These are phyloP conservation scores for Orchestes rusci DNA, from an alignment of 2,888 invertebrate genomes.

Conservation along the genomic window DNA sequence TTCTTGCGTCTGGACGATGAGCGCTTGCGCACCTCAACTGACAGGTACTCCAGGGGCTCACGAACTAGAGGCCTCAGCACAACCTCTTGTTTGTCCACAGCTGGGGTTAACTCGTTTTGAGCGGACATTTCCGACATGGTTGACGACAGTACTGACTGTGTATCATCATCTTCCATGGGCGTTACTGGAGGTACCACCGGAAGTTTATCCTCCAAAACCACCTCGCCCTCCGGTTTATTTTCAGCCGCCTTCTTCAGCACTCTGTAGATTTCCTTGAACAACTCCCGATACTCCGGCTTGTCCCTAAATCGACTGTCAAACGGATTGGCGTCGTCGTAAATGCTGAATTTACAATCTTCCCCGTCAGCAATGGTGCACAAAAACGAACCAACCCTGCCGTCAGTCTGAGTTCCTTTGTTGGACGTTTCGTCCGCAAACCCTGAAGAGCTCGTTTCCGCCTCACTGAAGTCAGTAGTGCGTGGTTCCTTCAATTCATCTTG, in stretches of 20 bases:
- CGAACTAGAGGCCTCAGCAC: conserved; percentile 60
- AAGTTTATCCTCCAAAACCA: conserved; percentile 42
- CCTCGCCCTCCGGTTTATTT: conserved; percentile 73
- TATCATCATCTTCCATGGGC: conserved; percentile 63
- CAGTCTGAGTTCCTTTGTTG: conserved; percentile 78
- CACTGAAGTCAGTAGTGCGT: conserved; percentile 71
- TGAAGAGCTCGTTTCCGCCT: conserved; percentile 78
- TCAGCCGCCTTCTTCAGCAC: conserved; percentile 78
- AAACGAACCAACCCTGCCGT: conserved; percentile 71
- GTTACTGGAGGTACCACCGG: conserved; percentile 61
- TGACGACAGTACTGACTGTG: conserved; percentile 68
- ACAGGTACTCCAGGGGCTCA: conserved; percentile 68
- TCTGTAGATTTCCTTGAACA: conserved; percentile 78
- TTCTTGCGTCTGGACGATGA: conserved; percentile 61
- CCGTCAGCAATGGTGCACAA: conserved; percentile 80
- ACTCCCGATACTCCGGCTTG: conserved; percentile 70
- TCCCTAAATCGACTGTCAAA: conserved; percentile 77
- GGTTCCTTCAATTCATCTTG: conserved; percentile 62
- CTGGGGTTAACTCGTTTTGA: conserved; percentile 58
- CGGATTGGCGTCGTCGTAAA: conserved; percentile 69
- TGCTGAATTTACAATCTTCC: conserved; percentile 78
- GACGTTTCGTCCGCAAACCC: conserved; percentile 77
- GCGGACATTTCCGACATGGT: conserved; percentile 67
- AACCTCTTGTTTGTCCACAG: conserved; percentile 48
- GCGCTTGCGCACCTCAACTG: conserved; percentile 57